phyloP scores from a whole-genome alignment of 2,888 invertebrate genomes.

The Apamea sordens region DNA sequence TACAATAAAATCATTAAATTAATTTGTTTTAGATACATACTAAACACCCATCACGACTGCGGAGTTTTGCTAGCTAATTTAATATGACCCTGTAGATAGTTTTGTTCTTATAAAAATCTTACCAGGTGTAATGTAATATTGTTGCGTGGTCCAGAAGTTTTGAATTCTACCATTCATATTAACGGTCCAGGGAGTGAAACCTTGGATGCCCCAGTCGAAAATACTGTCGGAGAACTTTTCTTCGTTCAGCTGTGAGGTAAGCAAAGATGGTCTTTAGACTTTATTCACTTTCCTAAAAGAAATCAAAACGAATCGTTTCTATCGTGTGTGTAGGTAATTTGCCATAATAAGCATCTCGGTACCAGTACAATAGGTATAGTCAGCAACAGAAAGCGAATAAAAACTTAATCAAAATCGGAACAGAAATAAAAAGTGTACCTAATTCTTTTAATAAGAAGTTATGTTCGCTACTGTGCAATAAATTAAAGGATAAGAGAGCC shows the following conservation, averaged over 20 bases:
- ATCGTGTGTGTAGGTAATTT: neutral
- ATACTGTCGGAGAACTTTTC: neutral
- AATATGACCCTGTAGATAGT: neutral
- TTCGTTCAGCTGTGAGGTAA: slow-evolving; percentile 28
- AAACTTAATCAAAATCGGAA: neutral
- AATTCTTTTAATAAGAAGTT: no score
- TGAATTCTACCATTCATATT: slow-evolving; percentile 20
- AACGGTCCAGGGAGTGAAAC: slow-evolving; percentile 52
- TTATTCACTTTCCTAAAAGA: neutral
- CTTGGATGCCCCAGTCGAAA: slow-evolving; percentile 51
- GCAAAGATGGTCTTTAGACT: neutral
- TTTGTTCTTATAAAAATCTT: neutral
- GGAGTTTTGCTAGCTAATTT: neutral
- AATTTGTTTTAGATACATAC: no score
- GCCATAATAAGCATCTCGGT: neutral
- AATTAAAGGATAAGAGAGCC: no score
- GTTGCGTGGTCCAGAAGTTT: slow-evolving; percentile 47
- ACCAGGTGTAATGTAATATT: slow-evolving; percentile 57
- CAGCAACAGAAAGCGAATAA: neutral
- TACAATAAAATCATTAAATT: no score
- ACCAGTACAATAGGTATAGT: neutral
- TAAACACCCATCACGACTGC: neutral
- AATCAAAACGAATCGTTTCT: neutral
- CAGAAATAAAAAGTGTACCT: neutral
- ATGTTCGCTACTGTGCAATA: no score